Evolutionary conservation across 2,113 vertebrate species (phyloP).

Genomic region (Reinhardtius hippoglossoides): DNA sequence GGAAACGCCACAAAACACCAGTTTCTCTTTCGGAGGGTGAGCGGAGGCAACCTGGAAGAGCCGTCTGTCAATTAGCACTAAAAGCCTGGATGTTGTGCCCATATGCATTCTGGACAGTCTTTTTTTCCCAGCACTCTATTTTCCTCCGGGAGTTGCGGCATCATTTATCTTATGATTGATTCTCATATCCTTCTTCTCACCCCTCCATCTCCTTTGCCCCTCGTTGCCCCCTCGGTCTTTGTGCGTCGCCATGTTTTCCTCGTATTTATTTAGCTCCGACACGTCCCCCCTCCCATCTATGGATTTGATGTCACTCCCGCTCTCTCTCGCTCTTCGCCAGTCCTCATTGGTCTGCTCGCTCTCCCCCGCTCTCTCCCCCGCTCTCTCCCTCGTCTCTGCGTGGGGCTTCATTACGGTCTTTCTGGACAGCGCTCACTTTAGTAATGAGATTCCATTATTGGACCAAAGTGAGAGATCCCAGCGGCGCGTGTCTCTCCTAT

Average conservation of each 20-base stretch:
- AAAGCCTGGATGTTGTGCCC: slow-evolving; percentile 47
- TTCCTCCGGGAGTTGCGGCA: slow-evolving; percentile 47
- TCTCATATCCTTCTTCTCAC: slow-evolving; percentile 42
- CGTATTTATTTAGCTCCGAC: slow-evolving; percentile 61
- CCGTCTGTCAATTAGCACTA: slow-evolving; percentile 67
- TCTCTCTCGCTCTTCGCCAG: slow-evolving; percentile 46
- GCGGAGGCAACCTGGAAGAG: slow-evolving; percentile 32
- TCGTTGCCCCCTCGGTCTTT: slow-evolving; percentile 33
- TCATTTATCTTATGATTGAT: slow-evolving; percentile 68
- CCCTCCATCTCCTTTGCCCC: slow-evolving; percentile 27
- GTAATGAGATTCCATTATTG: slow-evolving; percentile 79
- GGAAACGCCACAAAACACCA: not conserved
- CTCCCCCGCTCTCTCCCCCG: too few relatives aligned
- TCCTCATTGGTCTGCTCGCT: slow-evolving; percentile 18
- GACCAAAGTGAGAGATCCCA: slow-evolving; percentile 69
- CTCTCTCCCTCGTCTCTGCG: slow-evolving; percentile 25
- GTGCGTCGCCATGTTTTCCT: slow-evolving; percentile 50
- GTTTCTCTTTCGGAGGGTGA: slow-evolving; percentile 32
- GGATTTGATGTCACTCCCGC: slow-evolving; percentile 65
- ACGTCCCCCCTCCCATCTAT: slow-evolving; percentile 72
- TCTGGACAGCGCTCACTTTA: slow-evolving; percentile 70
- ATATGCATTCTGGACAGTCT: slow-evolving; percentile 31
- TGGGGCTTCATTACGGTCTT: slow-evolving; percentile 78
- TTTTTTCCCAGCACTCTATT: slow-evolving; percentile 33
- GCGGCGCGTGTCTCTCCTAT: slow-evolving; percentile 43